Base-by-base conservation (phyloP, 2,797 vertebrate species). In the Tinamus major region DNA sequence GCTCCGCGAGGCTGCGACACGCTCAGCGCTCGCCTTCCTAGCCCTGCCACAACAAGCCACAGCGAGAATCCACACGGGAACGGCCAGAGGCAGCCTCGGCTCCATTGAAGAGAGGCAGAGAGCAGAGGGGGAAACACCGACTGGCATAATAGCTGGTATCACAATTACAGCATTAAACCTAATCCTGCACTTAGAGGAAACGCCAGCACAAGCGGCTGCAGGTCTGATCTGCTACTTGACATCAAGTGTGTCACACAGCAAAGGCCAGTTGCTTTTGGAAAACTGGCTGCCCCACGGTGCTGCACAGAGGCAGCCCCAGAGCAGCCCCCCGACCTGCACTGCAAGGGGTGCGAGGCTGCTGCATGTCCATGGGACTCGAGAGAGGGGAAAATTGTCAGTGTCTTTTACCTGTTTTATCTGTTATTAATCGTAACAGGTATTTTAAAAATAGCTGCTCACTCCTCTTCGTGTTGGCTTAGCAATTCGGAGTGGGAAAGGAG, bases 361-460 rank as follows among this genome's bases (percentile, higher is more conserved):
- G 10, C 71, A 35, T 77, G 78, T 51, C 84, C 65, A 24, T 74
- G 88, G 61, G 16, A 67, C 70, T 31, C 89, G 77, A 86, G 39
- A 41, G 74, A 87, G 61, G 85, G 63, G 80, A 90, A 97, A 96
- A 91, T 65, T 89, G 78, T 63, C 92, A 80, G 69, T 64, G 56
- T 64, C 71, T 87, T 79, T 87, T 93, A 90, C 78, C 92, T 86
- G 68, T n/a, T n/a, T n/a, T n/a, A n/a, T n/a, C 77, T 49, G 79
- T 79, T 97, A 91, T 94, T 93, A 95, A 89, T 89, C 90, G 78
- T 86, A 92, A 91, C 76, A 90, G 92, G 92, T 92, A 82, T 93
- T 96, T 96, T 95, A 21, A 92, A 95, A 96, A 95, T 70, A 96
- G 93, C 89, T 78, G 41, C 89, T 91, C 71, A 13, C 61, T 89